These are phyloP conservation scores for Aethina tumida DNA, from an alignment of 1,140 invertebrate species.

Conservation along the genomic window DNA sequence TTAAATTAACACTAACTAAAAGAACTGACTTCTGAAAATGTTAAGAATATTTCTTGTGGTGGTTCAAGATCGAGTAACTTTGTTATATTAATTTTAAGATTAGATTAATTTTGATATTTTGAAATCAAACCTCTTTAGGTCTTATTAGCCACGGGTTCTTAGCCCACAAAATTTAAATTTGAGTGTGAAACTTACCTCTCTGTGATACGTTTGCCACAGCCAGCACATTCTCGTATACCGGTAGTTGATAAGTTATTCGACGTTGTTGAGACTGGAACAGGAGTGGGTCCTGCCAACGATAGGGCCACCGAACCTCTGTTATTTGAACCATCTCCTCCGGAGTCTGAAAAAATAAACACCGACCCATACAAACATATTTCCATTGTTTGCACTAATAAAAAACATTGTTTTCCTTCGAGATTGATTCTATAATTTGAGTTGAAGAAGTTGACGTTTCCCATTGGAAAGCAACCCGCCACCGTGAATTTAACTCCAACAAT, in stretches of 20 bases:
- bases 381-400: neutral
- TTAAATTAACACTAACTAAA: too few relatives aligned
- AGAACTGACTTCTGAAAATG: too few relatives aligned
- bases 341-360: conserved; percentile 26
- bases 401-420: neutral
- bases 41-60: too few relatives aligned
- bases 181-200: too few relatives aligned
- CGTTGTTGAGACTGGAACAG: conserved; percentile 27
- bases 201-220: conserved; percentile 65
- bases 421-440: neutral
- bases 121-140: too few relatives aligned
- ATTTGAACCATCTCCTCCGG: conserved; percentile 30
- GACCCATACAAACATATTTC: neutral
- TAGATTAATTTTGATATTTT: too few relatives aligned
- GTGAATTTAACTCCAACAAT: neutral
- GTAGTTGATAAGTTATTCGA: conserved; percentile 24
- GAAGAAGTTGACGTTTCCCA: neutral
- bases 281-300: conserved; percentile 19
- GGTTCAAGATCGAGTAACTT: too few relatives aligned
- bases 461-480: neutral
- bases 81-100: too few relatives aligned
- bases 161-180: too few relatives aligned
- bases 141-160: too few relatives aligned
- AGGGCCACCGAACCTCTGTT: conserved; percentile 22
- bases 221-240: conserved; percentile 57